A percentile compares a stretch with the other conserved stretches of the same genome.
phyloP scores from a whole-genome alignment of 2,888 invertebrate species.

The Ditylenchus weischeri region DNA sequence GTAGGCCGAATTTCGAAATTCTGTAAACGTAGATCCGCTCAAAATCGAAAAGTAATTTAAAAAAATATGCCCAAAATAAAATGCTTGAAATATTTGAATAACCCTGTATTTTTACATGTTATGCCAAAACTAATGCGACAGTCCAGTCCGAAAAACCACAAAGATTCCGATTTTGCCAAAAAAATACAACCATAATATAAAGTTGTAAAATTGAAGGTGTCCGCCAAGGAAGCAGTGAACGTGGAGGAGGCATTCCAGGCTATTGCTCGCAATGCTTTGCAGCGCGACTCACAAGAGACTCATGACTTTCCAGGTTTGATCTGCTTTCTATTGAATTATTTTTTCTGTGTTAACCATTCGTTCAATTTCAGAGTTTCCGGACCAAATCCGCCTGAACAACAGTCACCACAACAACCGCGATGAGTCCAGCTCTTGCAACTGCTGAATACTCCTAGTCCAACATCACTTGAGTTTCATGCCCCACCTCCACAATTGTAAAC shows the following conservation, averaged over 20 bases:
- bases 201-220: slow-evolving; percentile 66
- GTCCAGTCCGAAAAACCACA: too few species aligned
- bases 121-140: too few species aligned
- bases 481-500: neutral
- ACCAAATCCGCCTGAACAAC: slow-evolving; percentile 20
- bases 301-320: slow-evolving; percentile 64
- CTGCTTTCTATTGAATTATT: too few species aligned
- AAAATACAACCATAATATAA: neutral
- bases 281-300: slow-evolving; percentile 71
- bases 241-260: slow-evolving; percentile 98
- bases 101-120: too few species aligned
- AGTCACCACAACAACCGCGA: slow-evolving; percentile 8
- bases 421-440: slow-evolving; percentile 23
- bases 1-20: too few species aligned
- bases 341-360: too few species aligned
- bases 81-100: too few species aligned
- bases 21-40: too few species aligned
- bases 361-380: slow-evolving; percentile 63
- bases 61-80: too few species aligned
- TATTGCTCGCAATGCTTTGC: slow-evolving; percentile 93
- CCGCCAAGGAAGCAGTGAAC: slow-evolving; percentile 97
- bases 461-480: slow-evolving; percentile 1
- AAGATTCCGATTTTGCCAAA: too few species aligned
- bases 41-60: too few species aligned
- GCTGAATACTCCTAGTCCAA: slow-evolving; percentile 17